Percentiles rank a stretch among this genome's conserved stretches.
Evolutionary conservation across 2,113 vertebrate genomes (phyloP).

Genomic region (Synchiropus splendidus): DNA sequence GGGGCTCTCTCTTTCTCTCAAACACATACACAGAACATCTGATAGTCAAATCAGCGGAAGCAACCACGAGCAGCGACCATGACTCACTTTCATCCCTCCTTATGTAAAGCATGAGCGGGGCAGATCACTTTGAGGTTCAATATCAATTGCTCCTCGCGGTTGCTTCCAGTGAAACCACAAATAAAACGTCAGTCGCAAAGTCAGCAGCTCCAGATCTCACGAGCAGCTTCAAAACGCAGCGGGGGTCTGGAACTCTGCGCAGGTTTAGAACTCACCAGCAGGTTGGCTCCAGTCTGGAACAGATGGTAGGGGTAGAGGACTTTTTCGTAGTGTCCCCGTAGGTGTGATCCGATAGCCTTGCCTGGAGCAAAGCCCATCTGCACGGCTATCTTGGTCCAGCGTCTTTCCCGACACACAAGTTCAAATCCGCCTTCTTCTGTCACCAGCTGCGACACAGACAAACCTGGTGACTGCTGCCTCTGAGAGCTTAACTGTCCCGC

Average conservation of each 20-base stretch:
- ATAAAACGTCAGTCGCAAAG: too few species aligned
- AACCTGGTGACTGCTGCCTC: neutral
- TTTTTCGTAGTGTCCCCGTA: constrained; percentile 89
- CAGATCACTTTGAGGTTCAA: too few species aligned
- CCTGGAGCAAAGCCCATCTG: constrained; percentile 92
- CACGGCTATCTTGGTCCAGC: constrained; percentile 92
- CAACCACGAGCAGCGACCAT: too few species aligned
- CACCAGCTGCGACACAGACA: constrained; percentile 74
- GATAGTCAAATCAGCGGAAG: too few species aligned
- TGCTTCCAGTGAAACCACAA: too few species aligned
- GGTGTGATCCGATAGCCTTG: constrained; percentile 91
- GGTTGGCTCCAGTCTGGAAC: constrained; percentile 84
- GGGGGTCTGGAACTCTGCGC: too few species aligned
- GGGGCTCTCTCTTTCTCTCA: constrained; percentile 17
- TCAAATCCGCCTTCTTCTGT: constrained; percentile 95
- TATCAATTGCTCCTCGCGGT: too few species aligned
- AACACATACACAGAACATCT: too few species aligned
- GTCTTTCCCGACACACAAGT: constrained; percentile 83
- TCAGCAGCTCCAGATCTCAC: too few species aligned
- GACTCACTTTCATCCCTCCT: too few species aligned
- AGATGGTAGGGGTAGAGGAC: constrained; percentile 93
- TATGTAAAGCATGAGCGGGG: too few species aligned
- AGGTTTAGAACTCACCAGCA: constrained; percentile 75
- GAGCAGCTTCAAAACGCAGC: too few species aligned
- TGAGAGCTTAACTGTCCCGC: neutral